Conservation (phyloP, 2,113 vertebrate species). For the Amphilophus citrinellus region DNA sequence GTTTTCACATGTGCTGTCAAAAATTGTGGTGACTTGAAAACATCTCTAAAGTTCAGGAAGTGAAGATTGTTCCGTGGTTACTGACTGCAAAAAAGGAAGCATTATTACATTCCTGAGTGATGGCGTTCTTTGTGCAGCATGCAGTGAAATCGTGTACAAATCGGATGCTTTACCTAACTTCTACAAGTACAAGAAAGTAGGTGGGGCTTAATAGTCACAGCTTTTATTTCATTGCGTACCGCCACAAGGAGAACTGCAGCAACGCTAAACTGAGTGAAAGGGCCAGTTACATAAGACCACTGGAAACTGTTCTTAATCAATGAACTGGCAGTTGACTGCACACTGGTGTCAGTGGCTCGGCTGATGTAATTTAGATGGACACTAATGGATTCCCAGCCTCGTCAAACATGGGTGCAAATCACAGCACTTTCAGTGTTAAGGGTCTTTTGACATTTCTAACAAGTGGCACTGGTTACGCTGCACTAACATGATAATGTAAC, state of each 20-base stretch:
- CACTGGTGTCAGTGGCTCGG: conserved; percentile 48
- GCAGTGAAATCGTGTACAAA: conserved; percentile 20
- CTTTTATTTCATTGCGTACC: conserved; percentile 56
- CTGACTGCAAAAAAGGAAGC: conserved; percentile 61
- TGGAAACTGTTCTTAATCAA: conserved; percentile 67
- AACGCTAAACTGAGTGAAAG: conserved; percentile 34
- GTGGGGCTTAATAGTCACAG: conserved; percentile 19
- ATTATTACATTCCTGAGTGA: conserved; percentile 28
- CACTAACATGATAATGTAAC: conserved; percentile 25
- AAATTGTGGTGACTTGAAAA: conserved; percentile 55
- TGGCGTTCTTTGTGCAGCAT: conserved; percentile 5
- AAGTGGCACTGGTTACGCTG: conserved; percentile 13
- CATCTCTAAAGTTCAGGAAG: conserved; percentile 49
- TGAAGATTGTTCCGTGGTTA: conserved; percentile 36
- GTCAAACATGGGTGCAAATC: conserved; percentile 68
- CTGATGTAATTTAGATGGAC: conserved; percentile 72
- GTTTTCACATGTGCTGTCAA: conserved; percentile 62
- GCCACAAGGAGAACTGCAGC: conserved; percentile 10
- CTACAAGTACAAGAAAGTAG: conserved; percentile 21
- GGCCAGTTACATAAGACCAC: conserved; percentile 58
- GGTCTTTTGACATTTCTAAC: conserved; percentile 40
- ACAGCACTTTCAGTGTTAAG: conserved; percentile 39
- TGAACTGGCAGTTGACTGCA: conserved; percentile 52
- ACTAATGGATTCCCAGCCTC: conserved; percentile 71
- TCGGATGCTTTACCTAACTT: conserved; percentile 9